phyloP scores from a whole-genome alignment of 2,888 invertebrate species.

The Caenorhabditis sp. region DNA sequence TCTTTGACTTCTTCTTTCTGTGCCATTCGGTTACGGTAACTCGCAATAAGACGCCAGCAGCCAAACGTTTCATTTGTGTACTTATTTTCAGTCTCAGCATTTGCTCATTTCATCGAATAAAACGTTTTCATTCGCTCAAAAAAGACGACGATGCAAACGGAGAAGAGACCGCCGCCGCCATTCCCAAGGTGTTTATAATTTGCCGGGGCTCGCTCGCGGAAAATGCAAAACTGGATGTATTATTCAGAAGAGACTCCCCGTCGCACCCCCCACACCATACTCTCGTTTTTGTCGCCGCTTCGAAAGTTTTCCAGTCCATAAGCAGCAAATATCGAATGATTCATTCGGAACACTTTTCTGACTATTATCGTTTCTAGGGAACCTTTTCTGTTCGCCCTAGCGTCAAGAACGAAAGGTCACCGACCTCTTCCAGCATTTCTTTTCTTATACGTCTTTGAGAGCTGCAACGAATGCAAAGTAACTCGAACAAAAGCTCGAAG shows the following conservation, averaged over 20 bases:
- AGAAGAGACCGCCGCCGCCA: background rate
- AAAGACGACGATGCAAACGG: background rate
- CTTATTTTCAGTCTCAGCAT: background rate
- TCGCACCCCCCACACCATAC: background rate
- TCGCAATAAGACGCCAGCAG: slow-evolving; percentile 27
- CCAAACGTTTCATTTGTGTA: slow-evolving; percentile 1
- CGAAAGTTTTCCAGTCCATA: slow-evolving; percentile 30
- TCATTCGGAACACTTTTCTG: too few relatives aligned
- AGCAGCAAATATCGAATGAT: slow-evolving; percentile 5
- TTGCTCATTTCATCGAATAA: background rate
- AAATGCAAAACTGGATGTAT: slow-evolving; percentile 35
- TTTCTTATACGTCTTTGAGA: too few relatives aligned
- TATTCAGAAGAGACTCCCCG: slow-evolving; percentile 26
- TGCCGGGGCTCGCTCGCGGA: slow-evolving; percentile 1
- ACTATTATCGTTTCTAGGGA: too few relatives aligned
- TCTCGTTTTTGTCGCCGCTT: background rate
- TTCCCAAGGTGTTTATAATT: slow-evolving; percentile 42
- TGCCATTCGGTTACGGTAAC: slow-evolving; percentile 55
- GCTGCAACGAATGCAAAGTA: too few relatives aligned
- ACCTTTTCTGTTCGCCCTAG: too few relatives aligned
- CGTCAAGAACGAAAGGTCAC: too few relatives aligned
- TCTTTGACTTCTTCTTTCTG: slow-evolving; percentile 29
- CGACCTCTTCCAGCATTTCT: too few relatives aligned
- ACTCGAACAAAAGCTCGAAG: too few relatives aligned
- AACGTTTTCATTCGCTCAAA: background rate